A percentile compares a stretch with the other conserved stretches of the same genome.
Conservation (phyloP, 2,113 vertebrate species). For the Acrocephalus arundinaceus region DNA sequence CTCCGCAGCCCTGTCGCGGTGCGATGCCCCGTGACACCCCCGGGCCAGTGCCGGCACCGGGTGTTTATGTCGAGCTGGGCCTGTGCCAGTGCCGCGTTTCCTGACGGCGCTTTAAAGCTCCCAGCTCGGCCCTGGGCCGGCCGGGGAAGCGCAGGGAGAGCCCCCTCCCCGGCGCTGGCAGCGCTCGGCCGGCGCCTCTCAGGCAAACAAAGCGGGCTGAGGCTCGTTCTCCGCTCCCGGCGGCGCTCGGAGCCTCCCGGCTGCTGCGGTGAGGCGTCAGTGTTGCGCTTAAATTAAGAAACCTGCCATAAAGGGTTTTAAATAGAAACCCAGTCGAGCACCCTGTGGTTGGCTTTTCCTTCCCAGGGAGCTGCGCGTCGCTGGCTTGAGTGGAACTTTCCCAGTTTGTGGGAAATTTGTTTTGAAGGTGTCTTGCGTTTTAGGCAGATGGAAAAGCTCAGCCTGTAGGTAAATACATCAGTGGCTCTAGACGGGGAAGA, state of each 20-base stretch:
- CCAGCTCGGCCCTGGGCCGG: not conserved
- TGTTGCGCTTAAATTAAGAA: conserved; percentile 1
- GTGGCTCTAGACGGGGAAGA: not conserved
- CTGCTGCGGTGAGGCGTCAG: not conserved
- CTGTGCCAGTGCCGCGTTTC: not conserved
- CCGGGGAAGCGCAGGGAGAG: not conserved
- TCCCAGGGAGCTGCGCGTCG: not conserved
- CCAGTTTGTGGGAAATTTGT: not conserved
- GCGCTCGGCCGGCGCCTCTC: not conserved
- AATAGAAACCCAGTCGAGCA: not conserved
- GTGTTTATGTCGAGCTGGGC: conserved; percentile 21
- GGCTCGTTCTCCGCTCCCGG: not conserved
- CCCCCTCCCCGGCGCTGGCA: not conserved
- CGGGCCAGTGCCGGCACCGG: not conserved
- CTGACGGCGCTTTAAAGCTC: not conserved
- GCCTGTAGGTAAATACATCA: not conserved
- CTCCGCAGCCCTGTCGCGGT: not conserved
- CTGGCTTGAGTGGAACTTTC: not conserved
- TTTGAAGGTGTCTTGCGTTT: not conserved
- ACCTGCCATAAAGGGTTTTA: conserved; percentile 24
- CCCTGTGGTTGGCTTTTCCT: conserved; percentile 29
- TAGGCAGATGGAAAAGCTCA: not conserved
- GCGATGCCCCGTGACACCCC: not conserved
- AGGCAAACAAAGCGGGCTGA: not conserved
- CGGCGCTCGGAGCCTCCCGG: not conserved